Conservation (phyloP, 2,888 invertebrate species). For the Margaritifera margaritifera region DNA sequence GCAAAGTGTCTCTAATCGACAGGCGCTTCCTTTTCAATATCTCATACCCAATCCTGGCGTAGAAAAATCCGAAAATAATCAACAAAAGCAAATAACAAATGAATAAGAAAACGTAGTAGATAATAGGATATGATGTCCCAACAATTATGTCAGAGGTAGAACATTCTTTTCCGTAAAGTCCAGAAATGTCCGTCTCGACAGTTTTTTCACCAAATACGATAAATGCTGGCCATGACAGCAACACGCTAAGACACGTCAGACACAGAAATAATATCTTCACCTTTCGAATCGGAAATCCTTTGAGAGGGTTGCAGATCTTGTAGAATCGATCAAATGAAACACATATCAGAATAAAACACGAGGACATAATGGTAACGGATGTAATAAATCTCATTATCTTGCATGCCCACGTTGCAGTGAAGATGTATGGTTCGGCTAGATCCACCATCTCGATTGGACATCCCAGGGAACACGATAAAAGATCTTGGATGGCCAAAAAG, state of each 20-base stretch:
- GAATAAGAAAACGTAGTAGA: slow-evolving; percentile 51
- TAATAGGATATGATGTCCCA: slow-evolving; percentile 38
- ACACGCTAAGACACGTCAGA: slow-evolving; percentile 38
- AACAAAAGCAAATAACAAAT: slow-evolving; percentile 45
- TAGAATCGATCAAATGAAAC: slow-evolving; percentile 59
- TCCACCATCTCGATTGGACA: slow-evolving; percentile 53
- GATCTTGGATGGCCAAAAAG: slow-evolving; percentile 55
- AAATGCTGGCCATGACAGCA: slow-evolving; percentile 51
- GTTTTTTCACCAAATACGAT: slow-evolving; percentile 50
- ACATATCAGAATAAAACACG: slow-evolving; percentile 54
- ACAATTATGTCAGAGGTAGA: slow-evolving; percentile 44
- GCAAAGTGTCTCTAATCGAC: slow-evolving; percentile 49
- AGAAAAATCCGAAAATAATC: slow-evolving; percentile 43
- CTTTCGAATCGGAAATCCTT: slow-evolving; percentile 49
- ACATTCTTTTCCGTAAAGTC: slow-evolving; percentile 49
- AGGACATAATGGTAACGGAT: slow-evolving; percentile 50
- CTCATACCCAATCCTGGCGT: slow-evolving; percentile 49
- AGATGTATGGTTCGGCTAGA: slow-evolving; percentile 50
- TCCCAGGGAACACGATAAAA: slow-evolving; percentile 52
- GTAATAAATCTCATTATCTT: slow-evolving; percentile 55
- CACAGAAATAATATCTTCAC: slow-evolving; percentile 46
- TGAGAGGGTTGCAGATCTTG: slow-evolving; percentile 54
- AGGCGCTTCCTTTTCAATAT: slow-evolving; percentile 46
- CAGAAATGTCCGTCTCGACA: slow-evolving; percentile 30
- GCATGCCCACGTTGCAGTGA: slow-evolving; percentile 47